Conservation (phyloP, 2,113 vertebrate species). For the Xenopus borealis region DNA sequence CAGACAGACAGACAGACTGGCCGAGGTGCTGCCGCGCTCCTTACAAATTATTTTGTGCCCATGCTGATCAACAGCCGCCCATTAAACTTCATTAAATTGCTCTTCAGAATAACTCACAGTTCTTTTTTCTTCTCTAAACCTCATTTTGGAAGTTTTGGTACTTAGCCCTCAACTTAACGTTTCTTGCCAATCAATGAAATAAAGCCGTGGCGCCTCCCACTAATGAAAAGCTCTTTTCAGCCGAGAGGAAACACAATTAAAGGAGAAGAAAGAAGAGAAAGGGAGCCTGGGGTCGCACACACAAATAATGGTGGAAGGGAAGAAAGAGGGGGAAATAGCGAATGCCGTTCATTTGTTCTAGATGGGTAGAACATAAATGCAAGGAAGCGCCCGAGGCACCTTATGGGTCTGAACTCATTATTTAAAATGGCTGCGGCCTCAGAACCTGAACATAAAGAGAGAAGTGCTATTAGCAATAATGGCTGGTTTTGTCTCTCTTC, state of each 20-base stretch:
- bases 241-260: slow-evolving; percentile 2
- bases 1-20: too few relatives aligned
- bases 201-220: slow-evolving; percentile 13
- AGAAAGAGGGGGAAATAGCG: too few relatives aligned
- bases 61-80: too few relatives aligned
- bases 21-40: too few relatives aligned
- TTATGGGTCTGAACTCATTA: neutral
- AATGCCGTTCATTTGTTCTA: slow-evolving; percentile 8
- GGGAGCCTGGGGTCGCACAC: slow-evolving; percentile 7
- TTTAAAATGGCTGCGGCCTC: slow-evolving; percentile 7
- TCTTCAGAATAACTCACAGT: too few relatives aligned
- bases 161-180: neutral
- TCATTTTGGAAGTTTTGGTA: slow-evolving; percentile 4
- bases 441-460: slow-evolving; percentile 3
- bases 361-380: neutral
- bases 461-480: neutral
- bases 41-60: too few relatives aligned
- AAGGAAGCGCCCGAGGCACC: slow-evolving; percentile 1
- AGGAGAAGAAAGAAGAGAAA: neutral
- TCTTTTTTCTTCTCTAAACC: too few relatives aligned
- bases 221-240: slow-evolving; percentile 30
- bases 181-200: slow-evolving; percentile 12
- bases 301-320: slow-evolving; percentile 9
- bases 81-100: too few relatives aligned
- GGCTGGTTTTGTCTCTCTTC: too few relatives aligned